Percentiles rank a stretch among this genome's conserved stretches.
Evolutionary conservation across 2,797 vertebrate species (phyloP).

Genomic region (Myoxocephalus aenaeus): DNA sequence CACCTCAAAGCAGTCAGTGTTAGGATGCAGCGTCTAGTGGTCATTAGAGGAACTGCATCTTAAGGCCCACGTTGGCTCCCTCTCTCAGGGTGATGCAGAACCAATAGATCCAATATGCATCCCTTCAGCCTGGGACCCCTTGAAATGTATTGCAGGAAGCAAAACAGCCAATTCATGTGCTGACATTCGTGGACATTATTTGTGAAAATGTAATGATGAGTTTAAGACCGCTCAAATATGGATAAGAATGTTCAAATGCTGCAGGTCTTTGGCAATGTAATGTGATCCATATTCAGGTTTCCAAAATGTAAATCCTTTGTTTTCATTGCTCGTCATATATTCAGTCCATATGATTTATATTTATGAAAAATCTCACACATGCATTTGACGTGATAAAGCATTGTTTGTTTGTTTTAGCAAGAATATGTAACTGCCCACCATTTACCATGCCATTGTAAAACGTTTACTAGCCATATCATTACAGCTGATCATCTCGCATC

Average conservation of each 20-base stretch:
- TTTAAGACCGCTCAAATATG: background rate
- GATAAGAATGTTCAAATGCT: background rate
- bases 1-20: background rate
- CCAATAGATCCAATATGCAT: background rate
- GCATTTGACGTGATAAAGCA: background rate
- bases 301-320: background rate
- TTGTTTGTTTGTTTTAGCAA: background rate
- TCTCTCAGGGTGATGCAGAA: background rate
- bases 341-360: background rate
- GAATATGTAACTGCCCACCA: background rate
- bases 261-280: background rate
- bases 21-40: constrained; percentile 44
- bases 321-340: background rate
- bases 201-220: background rate
- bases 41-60: constrained; percentile 35
- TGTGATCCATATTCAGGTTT: background rate
- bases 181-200: background rate
- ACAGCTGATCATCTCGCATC: background rate
- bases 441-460: constrained; percentile 1
- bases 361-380: background rate
- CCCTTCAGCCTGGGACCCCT: background rate
- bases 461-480: background rate
- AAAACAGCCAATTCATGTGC: background rate
- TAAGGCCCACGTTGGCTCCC: background rate
- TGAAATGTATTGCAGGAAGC: background rate